Percentiles rank a stretch among this genome's conserved stretches.
These are phyloP conservation scores for Gymnoscelis rufifasciata DNA, from an alignment of 2,888 invertebrate genomes.

Conservation along the genomic window DNA sequence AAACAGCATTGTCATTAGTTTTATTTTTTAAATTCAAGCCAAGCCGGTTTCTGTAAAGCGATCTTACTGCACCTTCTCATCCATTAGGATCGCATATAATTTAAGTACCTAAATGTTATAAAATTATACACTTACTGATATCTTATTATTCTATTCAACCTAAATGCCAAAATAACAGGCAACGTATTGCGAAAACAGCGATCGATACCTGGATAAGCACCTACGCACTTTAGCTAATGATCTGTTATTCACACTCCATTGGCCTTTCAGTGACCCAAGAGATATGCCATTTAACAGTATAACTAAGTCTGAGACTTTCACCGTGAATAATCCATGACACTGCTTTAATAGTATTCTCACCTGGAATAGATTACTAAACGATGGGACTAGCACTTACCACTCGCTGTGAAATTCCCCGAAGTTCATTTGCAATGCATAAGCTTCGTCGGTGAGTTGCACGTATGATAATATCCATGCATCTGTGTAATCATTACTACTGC, in stretches of 20 bases:
- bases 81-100: too few relatives aligned
- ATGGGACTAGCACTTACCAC: constrained; percentile 10
- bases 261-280: constrained; percentile 9
- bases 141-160: too few relatives aligned
- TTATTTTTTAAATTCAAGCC: too few relatives aligned
- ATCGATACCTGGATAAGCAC: constrained; percentile 4
- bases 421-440: constrained; percentile 21
- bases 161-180: not conserved
- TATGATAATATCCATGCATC: constrained; percentile 13
- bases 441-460: constrained; percentile 6
- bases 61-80: too few relatives aligned
- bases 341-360: constrained; percentile 14
- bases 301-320: constrained; percentile 1
- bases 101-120: too few relatives aligned
- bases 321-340: constrained; percentile 7
- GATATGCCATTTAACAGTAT: not conserved
- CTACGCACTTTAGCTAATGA: constrained; percentile 9
- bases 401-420: constrained; percentile 10
- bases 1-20: too few relatives aligned
- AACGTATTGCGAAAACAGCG: constrained; percentile 2
- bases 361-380: constrained; percentile 16
- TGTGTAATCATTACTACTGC: not conserved
- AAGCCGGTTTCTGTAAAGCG: too few relatives aligned
- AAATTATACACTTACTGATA: too few relatives aligned
- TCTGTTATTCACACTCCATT: constrained; percentile 9